Evolutionary conservation across 2,888 invertebrate species (phyloP), one percentile per base, ranked within the genome.

Genomic region (Cantharis flavilabris): DNA sequence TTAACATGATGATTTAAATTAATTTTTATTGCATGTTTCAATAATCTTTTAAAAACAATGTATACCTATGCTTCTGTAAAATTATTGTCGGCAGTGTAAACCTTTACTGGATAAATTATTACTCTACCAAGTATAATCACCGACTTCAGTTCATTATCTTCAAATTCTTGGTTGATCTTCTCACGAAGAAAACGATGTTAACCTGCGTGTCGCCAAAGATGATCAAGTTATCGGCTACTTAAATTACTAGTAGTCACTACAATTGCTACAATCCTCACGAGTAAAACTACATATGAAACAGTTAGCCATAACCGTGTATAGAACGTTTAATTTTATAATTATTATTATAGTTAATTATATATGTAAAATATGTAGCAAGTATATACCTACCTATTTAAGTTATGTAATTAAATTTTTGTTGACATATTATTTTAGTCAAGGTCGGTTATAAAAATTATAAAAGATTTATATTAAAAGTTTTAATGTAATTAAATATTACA

Each of bases 161-260:
- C 65, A 67, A 67, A n/a, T 67, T 18, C 23, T 67, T 67, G 20
- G 18, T 26, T 26, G n/a, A 67, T 73, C 73, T 69, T 73, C 73
- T 69, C 73, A 73, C 73, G 73, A 70, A 26, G 72, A 69, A 28
- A 20, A 69, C 69, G 62, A 69, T 62, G 73, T 28, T 73, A 69
- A 73, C 69, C 73, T 73, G 62, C 73, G 73, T 73, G 73, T 73
- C 62, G 73, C 28, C 30, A 65, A 69, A 73, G 62, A 73, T 73
- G 73, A 70, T 73, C 73, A 73, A 73, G 70, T 33, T 33, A 70
- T 70, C 30, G 18, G 33, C 33, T 33, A 33, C 11, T 33, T 33
- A 70, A 33, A 33, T 33, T 70, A 18, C 33, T 20, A 18, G 14
- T 70, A 33, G n/a, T 49, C 33, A 14, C 33, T 16, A 30, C 30